phyloP scores from a whole-genome alignment of 2,888 invertebrate species.

The Galeopsomyia nigrocyanea region DNA sequence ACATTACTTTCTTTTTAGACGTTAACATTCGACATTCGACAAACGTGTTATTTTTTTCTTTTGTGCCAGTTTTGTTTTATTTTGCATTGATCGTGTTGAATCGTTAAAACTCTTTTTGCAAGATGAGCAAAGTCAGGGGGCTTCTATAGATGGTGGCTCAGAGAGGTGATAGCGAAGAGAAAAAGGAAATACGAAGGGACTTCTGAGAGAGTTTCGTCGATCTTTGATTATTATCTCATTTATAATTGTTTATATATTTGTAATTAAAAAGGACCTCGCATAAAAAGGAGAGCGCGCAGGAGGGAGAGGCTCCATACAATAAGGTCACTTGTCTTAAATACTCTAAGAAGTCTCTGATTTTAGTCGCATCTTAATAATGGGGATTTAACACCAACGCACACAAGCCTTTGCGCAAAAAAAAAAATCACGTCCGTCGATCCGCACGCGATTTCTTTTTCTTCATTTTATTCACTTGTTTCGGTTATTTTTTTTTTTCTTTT shows the following conservation, averaged over 20 bases:
- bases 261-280: constrained; percentile 26
- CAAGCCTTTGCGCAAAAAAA: constrained; percentile 43
- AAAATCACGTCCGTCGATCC: constrained; percentile 16
- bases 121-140: constrained; percentile 4
- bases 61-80: constrained; percentile 18
- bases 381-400: constrained; percentile 35
- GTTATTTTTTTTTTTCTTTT: constrained; percentile 26
- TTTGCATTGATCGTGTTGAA: not conserved
- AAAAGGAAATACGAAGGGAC: not conserved
- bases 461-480: constrained; percentile 14
- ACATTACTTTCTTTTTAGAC: constrained; percentile 8
- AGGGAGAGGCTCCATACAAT: constrained; percentile 54
- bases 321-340: constrained; percentile 62
- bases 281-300: constrained; percentile 47
- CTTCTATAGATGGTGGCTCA: too few species aligned
- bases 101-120: not conserved
- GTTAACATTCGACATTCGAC: not conserved
- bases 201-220: constrained; percentile 16
- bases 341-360: constrained; percentile 52
- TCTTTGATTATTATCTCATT: constrained; percentile 39
- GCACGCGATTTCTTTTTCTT: constrained; percentile 4
- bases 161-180: not conserved
- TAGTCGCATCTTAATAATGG: constrained; percentile 43
- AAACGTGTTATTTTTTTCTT: not conserved
- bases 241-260: constrained; percentile 32